Base-by-base conservation (phyloP, 2,888 invertebrate species). In the Drosophila pseudotalamancana region DNA sequence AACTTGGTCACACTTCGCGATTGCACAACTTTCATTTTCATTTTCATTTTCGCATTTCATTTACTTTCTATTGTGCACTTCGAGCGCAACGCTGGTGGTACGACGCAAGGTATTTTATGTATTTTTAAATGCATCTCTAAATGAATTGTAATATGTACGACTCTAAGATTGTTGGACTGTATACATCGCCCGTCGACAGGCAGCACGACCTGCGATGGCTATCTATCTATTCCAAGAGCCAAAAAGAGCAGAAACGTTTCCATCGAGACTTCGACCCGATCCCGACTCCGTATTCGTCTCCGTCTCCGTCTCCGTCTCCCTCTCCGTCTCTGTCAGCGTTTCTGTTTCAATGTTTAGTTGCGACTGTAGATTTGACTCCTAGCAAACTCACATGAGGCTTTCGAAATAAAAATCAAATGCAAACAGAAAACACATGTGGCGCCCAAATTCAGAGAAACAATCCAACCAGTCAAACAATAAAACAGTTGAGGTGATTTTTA, bases 371-470 rank as follows among this genome's bases (percentile, higher is more conserved):
- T n/a, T n/a, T n/a, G 14, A 12, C 12, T 14, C 14, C 21, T 29
- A n/a, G 43, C 29, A n/a, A 29, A 62, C 82, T 85, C 87, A 87
- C 85, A 82, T 83, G 87, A 72, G 73, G 64, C 85, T 75, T 54
- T 66, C 57, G 77, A 84, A 85, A 87, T 75, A 86, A 71, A 82
- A 80, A 85, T 82, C 86, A 82, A 84, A 87, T 77, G 87, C 78
- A 82, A 82, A 87, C 85, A 84, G 72, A 87, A 87, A 82, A 81
- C 87, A 87, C 78, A 82, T 87, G 78, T 78, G 84, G 84, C 84
- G 63, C 68, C 79, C 64, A 67, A 68, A 73, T 57, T 65, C 63
- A 72, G 57, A 67, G 75, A 68, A 85, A 77, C 71, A 84, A 77
- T 74, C 37, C 54, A 67, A 49, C 23, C 49, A 50, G 50, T 54